Conservation (phyloP, 2,888 invertebrate species). For the Diploptera punctata region DNA sequence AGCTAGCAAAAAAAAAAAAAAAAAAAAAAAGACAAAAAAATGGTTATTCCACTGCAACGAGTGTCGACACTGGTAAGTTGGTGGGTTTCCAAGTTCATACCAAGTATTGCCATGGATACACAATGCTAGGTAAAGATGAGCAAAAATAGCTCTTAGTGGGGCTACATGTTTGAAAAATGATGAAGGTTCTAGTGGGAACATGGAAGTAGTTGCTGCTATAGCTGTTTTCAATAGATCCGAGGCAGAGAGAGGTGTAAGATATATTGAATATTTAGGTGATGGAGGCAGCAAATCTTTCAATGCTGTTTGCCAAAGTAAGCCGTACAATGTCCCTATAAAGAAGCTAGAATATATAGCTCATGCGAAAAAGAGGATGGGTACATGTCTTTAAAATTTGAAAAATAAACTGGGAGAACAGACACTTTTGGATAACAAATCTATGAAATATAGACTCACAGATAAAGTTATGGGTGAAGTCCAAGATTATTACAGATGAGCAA, state of each 20-base stretch:
- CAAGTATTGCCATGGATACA: too few species aligned
- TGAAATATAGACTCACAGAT: too few species aligned
- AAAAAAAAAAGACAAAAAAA: neutral
- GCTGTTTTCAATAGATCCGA: too few species aligned
- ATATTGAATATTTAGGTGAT: too few species aligned
- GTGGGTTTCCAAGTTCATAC: neutral
- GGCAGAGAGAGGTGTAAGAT: slow-evolving; percentile 13
- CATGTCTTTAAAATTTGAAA: too few species aligned
- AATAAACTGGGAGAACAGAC: too few species aligned
- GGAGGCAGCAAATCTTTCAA: slow-evolving; percentile 20
- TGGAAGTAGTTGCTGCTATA: slow-evolving; percentile 34
- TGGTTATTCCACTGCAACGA: neutral
- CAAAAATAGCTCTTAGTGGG: too few species aligned
- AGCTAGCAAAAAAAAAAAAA: neutral
- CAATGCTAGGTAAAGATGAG: too few species aligned
- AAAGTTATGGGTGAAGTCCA: too few species aligned
- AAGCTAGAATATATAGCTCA: neutral
- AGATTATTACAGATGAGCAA: too few species aligned
- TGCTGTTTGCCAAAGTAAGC: slow-evolving; percentile 11
- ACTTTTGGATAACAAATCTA: neutral
- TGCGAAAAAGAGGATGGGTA: too few species aligned
- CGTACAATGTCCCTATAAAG: neutral
- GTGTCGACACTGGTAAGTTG: slow-evolving; percentile 11
- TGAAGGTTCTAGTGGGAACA: slow-evolving; percentile 16
- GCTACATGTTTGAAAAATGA: neutral